Conservation (phyloP, 2,113 vertebrate genomes). For the Halcyon senegalensis region DNA sequence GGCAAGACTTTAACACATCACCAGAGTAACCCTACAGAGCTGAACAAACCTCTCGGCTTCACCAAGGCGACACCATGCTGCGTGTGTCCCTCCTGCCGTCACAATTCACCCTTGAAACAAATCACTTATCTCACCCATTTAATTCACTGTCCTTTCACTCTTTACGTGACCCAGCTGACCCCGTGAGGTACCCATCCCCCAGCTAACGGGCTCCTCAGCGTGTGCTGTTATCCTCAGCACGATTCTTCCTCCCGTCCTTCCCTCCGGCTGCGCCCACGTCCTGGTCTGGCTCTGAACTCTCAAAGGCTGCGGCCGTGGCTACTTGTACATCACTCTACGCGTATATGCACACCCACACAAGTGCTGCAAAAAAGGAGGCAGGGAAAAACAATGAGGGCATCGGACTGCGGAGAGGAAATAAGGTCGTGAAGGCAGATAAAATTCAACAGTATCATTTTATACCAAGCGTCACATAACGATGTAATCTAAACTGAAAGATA, state of each 20-base stretch:
- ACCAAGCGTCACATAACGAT: neutral
- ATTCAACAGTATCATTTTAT: neutral
- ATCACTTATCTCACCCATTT: neutral
- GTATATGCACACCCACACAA: neutral
- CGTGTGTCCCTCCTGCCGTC: rapidly evolving
- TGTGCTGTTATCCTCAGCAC: neutral
- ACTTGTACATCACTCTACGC: rapidly evolving
- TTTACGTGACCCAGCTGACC: rapidly evolving
- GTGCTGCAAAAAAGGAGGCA: neutral
- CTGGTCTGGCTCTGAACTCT: neutral
- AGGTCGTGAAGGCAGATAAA: neutral
- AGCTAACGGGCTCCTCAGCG: neutral
- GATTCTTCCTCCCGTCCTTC: neutral
- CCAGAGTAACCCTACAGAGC: rapidly evolving
- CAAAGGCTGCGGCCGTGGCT: neutral
- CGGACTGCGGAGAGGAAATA: neutral
- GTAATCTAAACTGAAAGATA: neutral
- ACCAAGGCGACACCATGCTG: rapidly evolving
- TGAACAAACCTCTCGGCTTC: rapidly evolving
- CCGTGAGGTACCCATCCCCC: rapidly evolving
- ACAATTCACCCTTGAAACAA: neutral
- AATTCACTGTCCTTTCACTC: neutral
- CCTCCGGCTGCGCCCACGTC: neutral
- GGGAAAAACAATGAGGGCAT: neutral
- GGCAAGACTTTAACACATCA: rapidly evolving